Evolutionary conservation across 2,113 vertebrate species (phyloP), one percentile per base, ranked within the genome.

Genomic region (Falco punctatus): DNA sequence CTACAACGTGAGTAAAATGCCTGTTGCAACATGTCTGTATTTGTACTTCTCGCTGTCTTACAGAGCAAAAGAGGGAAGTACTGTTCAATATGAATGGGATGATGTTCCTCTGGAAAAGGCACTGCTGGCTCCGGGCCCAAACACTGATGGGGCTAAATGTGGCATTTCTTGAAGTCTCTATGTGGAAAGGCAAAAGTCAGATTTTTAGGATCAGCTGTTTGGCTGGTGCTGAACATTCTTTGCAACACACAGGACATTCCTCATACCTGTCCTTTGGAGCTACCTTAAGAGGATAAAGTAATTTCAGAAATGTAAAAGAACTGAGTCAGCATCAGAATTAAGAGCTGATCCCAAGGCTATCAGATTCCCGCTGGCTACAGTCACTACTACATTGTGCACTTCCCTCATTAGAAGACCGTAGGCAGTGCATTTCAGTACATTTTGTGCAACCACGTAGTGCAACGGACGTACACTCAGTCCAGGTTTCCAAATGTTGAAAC

Each of bases 61-160:
- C 10, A 49, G 5, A 23, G 35, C 6, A 80, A 92, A 85, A 38
- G 15, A 62, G 19, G 13, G 22, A 78, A 78, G 19, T 58, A 22
- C 11, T 48, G 6, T 28, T 71, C 48, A 55, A 15, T 10, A 21
- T 35, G 35, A 62, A 40, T 48, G 18, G 86, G 15, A 44, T 26
- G 27, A 1, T 40, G 6, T 24, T 82, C 9, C 44, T 67, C 57
- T 51, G 71, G 21, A 70, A 46, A 80, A 72, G 42, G 4, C 4
- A 30, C 44, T 70, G 19, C 59, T 74, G 49, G 17, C 27, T 74
- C 38, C 64, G 32, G 46, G 30, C 27, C 70, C 26, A 79, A 67
- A 52, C 0, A 0, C 7, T 58, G 30, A n/a, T 65, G 9, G 5
- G 11, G 8, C 8, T 86, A 35, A 55, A 72, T 27, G 19, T 0